Base-by-base conservation (phyloP, 2,113 vertebrate genomes). In the Athene noctua region DNA sequence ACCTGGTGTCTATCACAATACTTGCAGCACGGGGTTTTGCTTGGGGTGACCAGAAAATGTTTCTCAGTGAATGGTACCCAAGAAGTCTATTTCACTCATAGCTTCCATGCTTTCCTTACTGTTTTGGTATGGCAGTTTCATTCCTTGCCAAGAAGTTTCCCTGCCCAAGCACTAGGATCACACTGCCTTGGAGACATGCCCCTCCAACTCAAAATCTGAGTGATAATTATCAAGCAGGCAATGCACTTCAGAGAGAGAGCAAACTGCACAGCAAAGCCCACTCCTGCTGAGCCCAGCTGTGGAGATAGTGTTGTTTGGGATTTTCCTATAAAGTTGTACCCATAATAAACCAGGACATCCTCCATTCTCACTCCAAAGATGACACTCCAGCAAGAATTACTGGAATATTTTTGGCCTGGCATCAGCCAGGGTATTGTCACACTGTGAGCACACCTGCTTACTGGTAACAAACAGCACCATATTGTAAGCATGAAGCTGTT, bases 211-310 rank as follows among this genome's bases (percentile, higher is more conserved):
- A 2, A 84, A 94, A 87, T 30, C 36, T 3, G 2, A 75, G 27
- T 7, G 85, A 27, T 7, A 91, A 71, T 84, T 80, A 72, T 72
- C 30, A 81, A 57, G 47, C 73, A 91, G 52, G n/a, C 32, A 19
- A 38, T 22, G 40, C 12, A 46, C 57, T 84, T 79, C 83, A 75
- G 81, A 86, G 38, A 73, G 18, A 57, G 36, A 81, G 52, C 0
- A 0, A 74, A 63, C 55, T 49, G 62, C 67, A 58, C 36, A 77
- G 58, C 46, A 81, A 91, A 92, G 59, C 84, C 54, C 42, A 18
- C 14, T 58, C 95, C 94, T 90, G 95, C 96, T 95, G 96, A 68
- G 96, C 55, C 91, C 97, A 97, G 95, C 94, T 97, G 95, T n/a
- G 47, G 78, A 82, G 40, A 61, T 15, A 51, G 15, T 34, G 36